Percentiles rank a stretch among this genome's conserved stretches.
These are phyloP conservation scores for Drosophila pseudotakahashii DNA, from an alignment of 2,888 invertebrate genomes.

Conservation along the genomic window DNA sequence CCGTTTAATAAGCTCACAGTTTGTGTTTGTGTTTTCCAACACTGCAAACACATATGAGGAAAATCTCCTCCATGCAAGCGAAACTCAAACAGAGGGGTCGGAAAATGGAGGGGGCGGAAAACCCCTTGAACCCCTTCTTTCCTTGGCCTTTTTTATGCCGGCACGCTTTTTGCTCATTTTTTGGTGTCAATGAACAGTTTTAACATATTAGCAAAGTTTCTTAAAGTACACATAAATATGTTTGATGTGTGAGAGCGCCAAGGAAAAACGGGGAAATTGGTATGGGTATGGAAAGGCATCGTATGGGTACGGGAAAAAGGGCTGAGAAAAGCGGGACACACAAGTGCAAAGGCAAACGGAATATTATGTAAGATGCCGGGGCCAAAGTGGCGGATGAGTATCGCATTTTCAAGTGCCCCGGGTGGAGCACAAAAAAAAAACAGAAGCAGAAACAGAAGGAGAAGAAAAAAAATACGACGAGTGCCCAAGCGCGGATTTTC, in stretches of 20 bases:
- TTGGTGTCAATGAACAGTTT: conserved; percentile 80
- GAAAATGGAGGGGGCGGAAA: neutral
- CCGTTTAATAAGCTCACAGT: conserved; percentile 78
- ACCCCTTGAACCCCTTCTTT: conserved; percentile 9
- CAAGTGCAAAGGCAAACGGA: conserved; percentile 52
- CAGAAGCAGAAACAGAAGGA: too few relatives aligned
- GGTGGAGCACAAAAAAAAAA: neutral
- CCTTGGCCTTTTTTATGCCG: conserved; percentile 21
- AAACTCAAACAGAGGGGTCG: conserved; percentile 30
- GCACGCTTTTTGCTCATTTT: conserved; percentile 70
- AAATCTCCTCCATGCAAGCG: conserved; percentile 24
- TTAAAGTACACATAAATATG: conserved; percentile 77
- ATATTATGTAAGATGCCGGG: conserved; percentile 56
- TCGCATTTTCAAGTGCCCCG: conserved; percentile 11
- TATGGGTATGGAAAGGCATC: conserved; percentile 1
- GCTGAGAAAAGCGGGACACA: conserved; percentile 4
- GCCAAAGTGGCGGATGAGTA: conserved; percentile 40
- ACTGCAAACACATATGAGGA: conserved; percentile 70
- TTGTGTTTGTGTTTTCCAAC: conserved; percentile 76
- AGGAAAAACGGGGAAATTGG: conserved; percentile 4
- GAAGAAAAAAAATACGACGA: neutral
- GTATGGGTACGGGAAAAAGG: neutral
- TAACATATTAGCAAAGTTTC: conserved; percentile 81
- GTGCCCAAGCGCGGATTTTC: neutral
- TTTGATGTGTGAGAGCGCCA: conserved; percentile 61